Conservation (phyloP, 2,888 invertebrate genomes). For the Drosophila rellima region DNA sequence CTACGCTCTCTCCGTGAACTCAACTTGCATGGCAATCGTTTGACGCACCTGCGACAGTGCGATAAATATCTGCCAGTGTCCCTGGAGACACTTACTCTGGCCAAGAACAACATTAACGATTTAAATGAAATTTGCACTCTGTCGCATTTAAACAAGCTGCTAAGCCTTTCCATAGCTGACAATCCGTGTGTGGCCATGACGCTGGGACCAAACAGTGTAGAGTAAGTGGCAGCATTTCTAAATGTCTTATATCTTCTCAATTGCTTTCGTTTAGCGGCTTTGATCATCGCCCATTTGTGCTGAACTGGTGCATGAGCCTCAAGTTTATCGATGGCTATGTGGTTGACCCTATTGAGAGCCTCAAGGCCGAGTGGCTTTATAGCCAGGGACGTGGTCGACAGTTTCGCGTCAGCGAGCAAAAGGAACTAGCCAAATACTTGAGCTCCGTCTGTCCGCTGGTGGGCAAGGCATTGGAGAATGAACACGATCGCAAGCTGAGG, state of each 20-base stretch:
- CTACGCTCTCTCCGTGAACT: slow-evolving; percentile 93
- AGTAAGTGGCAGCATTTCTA: slow-evolving; percentile 87
- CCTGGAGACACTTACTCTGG: slow-evolving; percentile 91
- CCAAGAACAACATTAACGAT: slow-evolving; percentile 93
- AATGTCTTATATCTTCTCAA: background rate
- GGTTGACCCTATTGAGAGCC: slow-evolving; percentile 95
- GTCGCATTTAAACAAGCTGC: slow-evolving; percentile 90
- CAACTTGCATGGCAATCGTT: slow-evolving; percentile 93
- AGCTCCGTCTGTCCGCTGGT: slow-evolving; percentile 93
- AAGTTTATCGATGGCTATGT: slow-evolving; percentile 95
- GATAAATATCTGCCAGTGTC: slow-evolving; percentile 93
- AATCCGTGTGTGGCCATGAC: slow-evolving; percentile 95
- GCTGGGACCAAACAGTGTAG: slow-evolving; percentile 87
- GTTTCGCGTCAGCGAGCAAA: slow-evolving; percentile 94
- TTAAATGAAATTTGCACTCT: slow-evolving; percentile 94
- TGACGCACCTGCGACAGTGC: slow-evolving; percentile 92
- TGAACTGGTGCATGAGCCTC: slow-evolving; percentile 96
- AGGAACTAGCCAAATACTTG: slow-evolving; percentile 92
- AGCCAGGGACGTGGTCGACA: slow-evolving; percentile 97
- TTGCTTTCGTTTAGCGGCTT: slow-evolving; percentile 88
- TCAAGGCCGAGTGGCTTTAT: slow-evolving; percentile 98
- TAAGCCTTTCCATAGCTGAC: slow-evolving; percentile 93
- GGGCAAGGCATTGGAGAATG: slow-evolving; percentile 93
- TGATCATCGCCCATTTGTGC: slow-evolving; percentile 96
- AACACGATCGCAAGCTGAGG: slow-evolving; percentile 94